Evolutionary conservation across 2,797 vertebrate species (phyloP).

Genomic region (Tokudaia muenninki): DNA sequence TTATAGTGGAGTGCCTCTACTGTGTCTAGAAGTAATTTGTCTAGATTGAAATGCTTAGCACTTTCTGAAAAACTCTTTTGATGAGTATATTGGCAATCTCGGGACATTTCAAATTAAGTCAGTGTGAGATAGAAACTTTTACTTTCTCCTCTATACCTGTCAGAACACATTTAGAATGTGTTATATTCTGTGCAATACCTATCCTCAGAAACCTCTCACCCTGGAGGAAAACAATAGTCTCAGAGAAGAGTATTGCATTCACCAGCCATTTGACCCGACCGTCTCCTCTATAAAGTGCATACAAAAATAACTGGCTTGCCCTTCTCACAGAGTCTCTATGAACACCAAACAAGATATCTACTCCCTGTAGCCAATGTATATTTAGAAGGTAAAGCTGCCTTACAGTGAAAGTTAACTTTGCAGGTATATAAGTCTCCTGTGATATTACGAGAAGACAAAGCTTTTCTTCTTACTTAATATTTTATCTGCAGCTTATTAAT

Average conservation of each 20-base stretch:
- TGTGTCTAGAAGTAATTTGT: not conserved
- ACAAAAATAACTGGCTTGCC: not conserved
- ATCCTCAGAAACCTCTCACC: not conserved
- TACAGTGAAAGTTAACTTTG: not conserved
- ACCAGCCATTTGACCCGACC: not conserved
- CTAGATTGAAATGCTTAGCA: constrained; percentile 18
- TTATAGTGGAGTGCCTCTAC: not conserved
- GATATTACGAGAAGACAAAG: not conserved
- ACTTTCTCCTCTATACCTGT: not conserved
- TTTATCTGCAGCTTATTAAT: not conserved
- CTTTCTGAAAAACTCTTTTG: not conserved
- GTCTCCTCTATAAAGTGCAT: not conserved
- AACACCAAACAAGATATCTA: not conserved
- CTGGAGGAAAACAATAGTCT: not conserved
- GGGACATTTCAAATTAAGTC: constrained; percentile 34
- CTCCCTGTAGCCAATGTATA: not conserved
- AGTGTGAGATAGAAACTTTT: not conserved
- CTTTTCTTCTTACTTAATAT: not conserved
- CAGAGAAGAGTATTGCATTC: not conserved
- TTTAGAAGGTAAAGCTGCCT: not conserved
- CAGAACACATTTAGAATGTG: not conserved
- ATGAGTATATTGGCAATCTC: constrained; percentile 5
- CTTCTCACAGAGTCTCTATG: not conserved
- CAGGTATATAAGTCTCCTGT: not conserved
- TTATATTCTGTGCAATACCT: not conserved